phyloP scores from a whole-genome alignment of 2,888 invertebrate genomes.

The Amblyteles armatorius region DNA sequence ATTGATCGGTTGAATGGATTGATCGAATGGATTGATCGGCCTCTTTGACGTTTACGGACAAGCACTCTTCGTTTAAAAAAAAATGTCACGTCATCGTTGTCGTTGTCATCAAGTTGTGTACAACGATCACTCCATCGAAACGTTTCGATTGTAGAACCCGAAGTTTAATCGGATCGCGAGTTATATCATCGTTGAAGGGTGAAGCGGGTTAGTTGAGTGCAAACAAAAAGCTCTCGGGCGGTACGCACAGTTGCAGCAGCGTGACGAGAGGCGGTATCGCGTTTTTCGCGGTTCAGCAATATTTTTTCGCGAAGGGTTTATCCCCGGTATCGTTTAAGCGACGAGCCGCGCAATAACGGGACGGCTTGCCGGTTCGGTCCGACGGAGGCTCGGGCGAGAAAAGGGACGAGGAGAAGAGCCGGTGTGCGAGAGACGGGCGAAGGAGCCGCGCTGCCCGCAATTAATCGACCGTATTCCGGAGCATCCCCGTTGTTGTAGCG shows the following conservation, averaged over 20 bases:
- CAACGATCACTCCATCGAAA: slow-evolving; percentile 54
- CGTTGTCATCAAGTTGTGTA: slow-evolving; percentile 41
- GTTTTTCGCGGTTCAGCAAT: slow-evolving; percentile 60
- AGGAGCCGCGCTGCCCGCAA: slow-evolving; percentile 70
- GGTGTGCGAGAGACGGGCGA: slow-evolving; percentile 53
- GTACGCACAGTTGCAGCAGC: slow-evolving; percentile 15
- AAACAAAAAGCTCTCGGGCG: slow-evolving; percentile 32
- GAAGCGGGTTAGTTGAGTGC: slow-evolving; percentile 33
- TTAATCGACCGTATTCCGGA: slow-evolving; percentile 77
- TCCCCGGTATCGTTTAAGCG: slow-evolving; percentile 69
- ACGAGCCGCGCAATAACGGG: slow-evolving; percentile 70
- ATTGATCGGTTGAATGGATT: slow-evolving; percentile 38
- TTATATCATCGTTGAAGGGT: slow-evolving; percentile 47
- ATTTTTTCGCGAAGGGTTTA: slow-evolving; percentile 69
- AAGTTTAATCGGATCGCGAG: slow-evolving; percentile 53
- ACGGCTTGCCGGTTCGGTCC: slow-evolving; percentile 62
- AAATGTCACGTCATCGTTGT: background rate
- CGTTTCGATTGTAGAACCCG: slow-evolving; percentile 50
- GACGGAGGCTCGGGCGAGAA: slow-evolving; percentile 38
- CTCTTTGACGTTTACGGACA: slow-evolving; percentile 34
- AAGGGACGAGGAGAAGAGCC: slow-evolving; percentile 24
- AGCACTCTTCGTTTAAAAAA: background rate
- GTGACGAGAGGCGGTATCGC: slow-evolving; percentile 26
- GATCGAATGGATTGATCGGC: slow-evolving; percentile 40
- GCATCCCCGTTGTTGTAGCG: slow-evolving; percentile 70